Conservation (phyloP, 2,113 vertebrate species). For the Otus sunia region DNA sequence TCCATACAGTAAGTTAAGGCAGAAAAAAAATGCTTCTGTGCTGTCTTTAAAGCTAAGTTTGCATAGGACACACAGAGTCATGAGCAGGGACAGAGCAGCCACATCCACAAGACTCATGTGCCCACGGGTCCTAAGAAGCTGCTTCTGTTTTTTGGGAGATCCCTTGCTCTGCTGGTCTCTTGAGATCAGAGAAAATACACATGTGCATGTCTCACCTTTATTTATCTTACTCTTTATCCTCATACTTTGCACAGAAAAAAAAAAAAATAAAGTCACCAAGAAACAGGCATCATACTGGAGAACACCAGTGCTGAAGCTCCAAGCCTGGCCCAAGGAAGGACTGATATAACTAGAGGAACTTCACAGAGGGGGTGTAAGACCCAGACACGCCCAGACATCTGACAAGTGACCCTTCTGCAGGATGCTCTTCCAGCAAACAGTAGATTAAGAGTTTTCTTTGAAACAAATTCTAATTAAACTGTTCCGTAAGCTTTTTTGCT, state of each 20-base stretch:
- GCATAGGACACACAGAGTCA: neutral
- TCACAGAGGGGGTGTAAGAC: accelerated
- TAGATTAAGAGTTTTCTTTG: neutral
- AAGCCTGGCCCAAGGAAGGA: neutral
- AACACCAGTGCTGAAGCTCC: neutral
- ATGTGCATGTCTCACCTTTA: neutral
- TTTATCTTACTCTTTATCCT: neutral
- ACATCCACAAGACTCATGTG: neutral
- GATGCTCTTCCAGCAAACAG: neutral
- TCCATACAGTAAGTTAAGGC: neutral
- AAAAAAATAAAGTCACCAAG: neutral
- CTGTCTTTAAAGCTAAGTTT: neutral
- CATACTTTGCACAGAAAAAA: neutral
- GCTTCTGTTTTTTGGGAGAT: neutral
- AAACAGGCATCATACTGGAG: neutral
- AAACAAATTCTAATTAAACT: neutral
- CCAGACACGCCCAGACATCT: too few species aligned
- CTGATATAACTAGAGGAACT: neutral
- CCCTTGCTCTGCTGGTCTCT: neutral
- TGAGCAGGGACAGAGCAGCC: neutral
- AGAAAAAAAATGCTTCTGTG: neutral
- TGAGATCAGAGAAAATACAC: neutral
- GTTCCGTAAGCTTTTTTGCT: neutral
- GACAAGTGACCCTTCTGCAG: neutral
- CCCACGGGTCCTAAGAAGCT: neutral